These are phyloP conservation scores for Cettia cetti DNA, from an alignment of 2,113 vertebrate genomes.

Conservation along the genomic window DNA sequence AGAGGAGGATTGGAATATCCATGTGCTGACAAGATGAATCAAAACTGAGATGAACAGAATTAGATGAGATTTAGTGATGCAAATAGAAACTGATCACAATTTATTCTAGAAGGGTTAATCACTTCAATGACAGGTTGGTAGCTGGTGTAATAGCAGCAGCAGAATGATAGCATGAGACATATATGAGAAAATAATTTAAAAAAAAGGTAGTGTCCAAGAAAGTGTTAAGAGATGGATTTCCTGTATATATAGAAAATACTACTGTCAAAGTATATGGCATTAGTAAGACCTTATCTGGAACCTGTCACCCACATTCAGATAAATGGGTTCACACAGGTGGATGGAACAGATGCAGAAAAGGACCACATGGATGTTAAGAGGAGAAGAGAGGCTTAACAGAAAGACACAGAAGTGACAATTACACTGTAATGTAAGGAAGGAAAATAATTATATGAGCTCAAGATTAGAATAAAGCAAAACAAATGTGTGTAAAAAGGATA, in stretches of 20 bases:
- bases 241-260: neutral
- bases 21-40: neutral
- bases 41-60: neutral
- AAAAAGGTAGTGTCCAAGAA: neutral
- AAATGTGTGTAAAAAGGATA: neutral
- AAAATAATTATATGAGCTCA: neutral
- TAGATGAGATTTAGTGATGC: neutral
- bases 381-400: neutral
- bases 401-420: neutral
- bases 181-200: neutral
- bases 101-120: neutral
- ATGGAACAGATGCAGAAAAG: neutral
- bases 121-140: neutral
- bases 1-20: neutral
- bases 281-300: neutral
- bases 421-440: neutral
- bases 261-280: neutral
- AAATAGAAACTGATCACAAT: neutral
- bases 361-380: neutral
- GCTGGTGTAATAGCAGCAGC: neutral
- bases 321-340: neutral
- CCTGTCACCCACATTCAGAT: neutral
- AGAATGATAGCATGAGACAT: neutral
- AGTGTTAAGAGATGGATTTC: neutral
- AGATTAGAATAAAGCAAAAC: neutral